These are phyloP conservation scores for Sinocyclocheilus rhinocerous DNA, from an alignment of 2,113 vertebrate genomes.

Conservation along the genomic window DNA sequence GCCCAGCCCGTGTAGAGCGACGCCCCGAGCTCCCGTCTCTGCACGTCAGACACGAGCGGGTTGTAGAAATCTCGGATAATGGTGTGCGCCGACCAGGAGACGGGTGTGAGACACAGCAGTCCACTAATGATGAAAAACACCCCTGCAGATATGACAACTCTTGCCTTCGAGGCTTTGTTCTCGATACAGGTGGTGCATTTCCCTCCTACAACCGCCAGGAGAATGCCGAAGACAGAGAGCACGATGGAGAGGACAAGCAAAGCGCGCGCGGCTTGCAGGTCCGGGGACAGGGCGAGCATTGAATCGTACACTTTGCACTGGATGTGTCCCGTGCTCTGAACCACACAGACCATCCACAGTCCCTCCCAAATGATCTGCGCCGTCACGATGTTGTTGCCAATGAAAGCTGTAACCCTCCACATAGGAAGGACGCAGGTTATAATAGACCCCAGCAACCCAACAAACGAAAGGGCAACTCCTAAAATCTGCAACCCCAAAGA, in stretches of 20 bases:
- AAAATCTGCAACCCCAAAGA: conserved; percentile 88
- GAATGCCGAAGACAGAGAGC: conserved; percentile 79
- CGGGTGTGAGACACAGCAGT: conserved; percentile 82
- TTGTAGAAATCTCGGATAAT: conserved; percentile 90
- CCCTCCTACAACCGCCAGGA: conserved; percentile 86
- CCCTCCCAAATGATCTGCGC: conserved; percentile 86
- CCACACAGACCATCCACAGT: conserved; percentile 88
- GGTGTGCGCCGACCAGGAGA: conserved; percentile 87
- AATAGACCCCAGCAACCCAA: conserved; percentile 86
- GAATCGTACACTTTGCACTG: conserved; percentile 87
- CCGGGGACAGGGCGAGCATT: conserved; percentile 81
- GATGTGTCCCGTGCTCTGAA: conserved; percentile 88
- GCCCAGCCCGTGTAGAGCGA: conserved; percentile 79
- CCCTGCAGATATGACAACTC: conserved; percentile 83
- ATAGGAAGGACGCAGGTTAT: conserved; percentile 85
- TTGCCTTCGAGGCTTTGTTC: conserved; percentile 83
- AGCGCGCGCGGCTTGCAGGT: conserved; percentile 87
- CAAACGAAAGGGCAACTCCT: conserved; percentile 77
- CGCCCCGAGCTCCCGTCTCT: conserved; percentile 86
- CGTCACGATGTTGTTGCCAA: conserved; percentile 88
- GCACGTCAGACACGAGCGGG: conserved; percentile 74
- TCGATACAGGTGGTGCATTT: conserved; percentile 90
- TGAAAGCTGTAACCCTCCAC: conserved; percentile 89
- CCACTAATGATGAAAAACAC: conserved; percentile 84
- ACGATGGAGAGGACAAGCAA: conserved; percentile 85